Evolutionary conservation across 35 echinoderm and acorn worm genomes (phyloP).

Genomic region (Hemicentrotus pulcherrimus): DNA sequence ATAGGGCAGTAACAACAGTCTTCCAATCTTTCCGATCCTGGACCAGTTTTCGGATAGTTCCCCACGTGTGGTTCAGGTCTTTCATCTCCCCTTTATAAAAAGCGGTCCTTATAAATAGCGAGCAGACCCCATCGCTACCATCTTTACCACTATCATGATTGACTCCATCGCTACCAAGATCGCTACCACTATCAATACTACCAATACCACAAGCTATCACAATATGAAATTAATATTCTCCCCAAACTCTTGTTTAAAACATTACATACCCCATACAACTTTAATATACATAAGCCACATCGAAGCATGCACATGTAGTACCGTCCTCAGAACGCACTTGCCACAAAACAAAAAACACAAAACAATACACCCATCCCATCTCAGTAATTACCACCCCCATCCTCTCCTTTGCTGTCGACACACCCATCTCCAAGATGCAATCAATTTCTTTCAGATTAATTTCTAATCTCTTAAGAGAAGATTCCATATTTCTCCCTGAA

Average conservation of each 20-base stretch:
- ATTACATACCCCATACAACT: no score
- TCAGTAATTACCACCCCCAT: background rate
- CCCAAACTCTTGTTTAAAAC: no score
- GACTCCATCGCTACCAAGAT: background rate
- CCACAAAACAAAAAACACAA: background rate
- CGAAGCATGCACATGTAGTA: no score
- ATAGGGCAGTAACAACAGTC: no score
- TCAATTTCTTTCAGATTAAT: slow-evolving; percentile 14
- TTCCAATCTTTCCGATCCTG: no score
- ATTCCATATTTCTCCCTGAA: background rate
- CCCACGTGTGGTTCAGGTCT: no score
- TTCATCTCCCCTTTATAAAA: no score
- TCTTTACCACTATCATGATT: background rate
- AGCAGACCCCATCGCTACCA: background rate
- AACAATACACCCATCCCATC: no score
- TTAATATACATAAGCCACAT: no score
- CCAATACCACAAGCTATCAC: background rate
- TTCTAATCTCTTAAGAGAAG: slow-evolving; percentile 5
- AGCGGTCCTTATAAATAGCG: no score
- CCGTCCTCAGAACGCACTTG: background rate
- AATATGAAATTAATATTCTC: background rate
- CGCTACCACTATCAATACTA: background rate
- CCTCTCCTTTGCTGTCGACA: background rate
- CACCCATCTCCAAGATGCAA: background rate
- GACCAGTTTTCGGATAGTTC: no score